Conservation (phyloP, 2,113 vertebrate genomes). For the Girardinichthys multiradiatus region DNA sequence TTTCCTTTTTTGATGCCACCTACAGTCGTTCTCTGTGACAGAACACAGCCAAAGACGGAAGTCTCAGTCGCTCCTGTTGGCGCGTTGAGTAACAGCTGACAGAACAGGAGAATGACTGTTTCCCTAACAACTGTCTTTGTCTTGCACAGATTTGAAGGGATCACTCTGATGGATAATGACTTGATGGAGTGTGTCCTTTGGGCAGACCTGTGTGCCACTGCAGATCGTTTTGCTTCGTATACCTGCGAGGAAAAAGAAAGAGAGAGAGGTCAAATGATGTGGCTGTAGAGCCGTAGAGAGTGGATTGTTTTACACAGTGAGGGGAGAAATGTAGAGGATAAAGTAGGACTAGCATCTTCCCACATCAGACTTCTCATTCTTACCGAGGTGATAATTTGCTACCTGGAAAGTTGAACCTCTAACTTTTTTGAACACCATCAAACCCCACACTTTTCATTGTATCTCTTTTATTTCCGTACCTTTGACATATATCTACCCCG, state of each 20-base stretch:
- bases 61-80: slow-evolving; percentile 40
- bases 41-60: slow-evolving; percentile 28
- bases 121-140: slow-evolving; percentile 61
- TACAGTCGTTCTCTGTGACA: slow-evolving; percentile 10
- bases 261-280: slow-evolving; percentile 40
- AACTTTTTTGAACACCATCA: slow-evolving; percentile 35
- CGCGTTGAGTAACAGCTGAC: slow-evolving; percentile 43
- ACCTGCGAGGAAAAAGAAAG: slow-evolving; percentile 29
- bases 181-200: slow-evolving; percentile 56
- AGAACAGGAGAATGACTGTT: slow-evolving; percentile 43
- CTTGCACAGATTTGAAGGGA: slow-evolving; percentile 37
- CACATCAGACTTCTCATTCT: slow-evolving; percentile 49
- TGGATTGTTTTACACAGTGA: slow-evolving; percentile 50
- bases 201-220: slow-evolving; percentile 42
- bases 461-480: slow-evolving; percentile 43
- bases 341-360: slow-evolving; percentile 57
- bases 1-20: background rate
- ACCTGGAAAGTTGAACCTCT: slow-evolving; percentile 35
- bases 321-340: slow-evolving; percentile 48
- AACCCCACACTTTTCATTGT: slow-evolving; percentile 36
- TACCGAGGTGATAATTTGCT: slow-evolving; percentile 56
- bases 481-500: slow-evolving; percentile 36
- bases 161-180: slow-evolving; percentile 63
- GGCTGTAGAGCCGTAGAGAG: slow-evolving; percentile 26
- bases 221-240: slow-evolving; percentile 41